Evolutionary conservation across 2,888 invertebrate genomes (phyloP), one percentile per base, ranked within the genome.

Genomic region (Cheilosia vernalis): DNA sequence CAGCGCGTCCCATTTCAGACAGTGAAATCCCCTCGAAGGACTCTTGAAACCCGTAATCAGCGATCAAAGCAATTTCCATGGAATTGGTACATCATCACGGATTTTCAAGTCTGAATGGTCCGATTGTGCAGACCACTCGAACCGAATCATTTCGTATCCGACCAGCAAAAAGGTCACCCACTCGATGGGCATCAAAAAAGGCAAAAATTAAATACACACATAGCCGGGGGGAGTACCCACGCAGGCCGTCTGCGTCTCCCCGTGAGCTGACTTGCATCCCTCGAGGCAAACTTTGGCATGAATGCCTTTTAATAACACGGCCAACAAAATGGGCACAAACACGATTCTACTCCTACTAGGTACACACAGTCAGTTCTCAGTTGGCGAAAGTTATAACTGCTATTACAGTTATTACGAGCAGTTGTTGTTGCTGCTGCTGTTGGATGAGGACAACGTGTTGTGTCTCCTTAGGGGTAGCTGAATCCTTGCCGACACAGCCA

Each of bases 41-140:
- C 81, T 76, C 84, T 80, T 66, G 70, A 81, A 81, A 81, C 60
- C 84, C 42, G 84, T 81, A 85, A 81, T 85, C 84, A 81, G 58
- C 69, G 81, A 85, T 85, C 84, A 85, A 85, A 85, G 84, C 74
- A 76, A 81, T 85, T 76, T 85, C 51, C 81, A 58, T 76, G 55
- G 74, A 69, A 85, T 85, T 81, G 80, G 80, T 85, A 74, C 84
- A 85, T 85, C 84, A 85, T 85, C 84, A 85, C 80, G 84, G 84
- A 85, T 81, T 81, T 80, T 66, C 81, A 81, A 85, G 84, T 85
- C 84, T 85, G 84, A 85, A 85, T 66, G 9, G 81, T 85, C 81
- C 74, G 63, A 85, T 81, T 85, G 84, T 85, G 55, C 70, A 85
- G 84, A 85, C 84, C 80, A 85, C 84, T 85, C 70, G 76, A 76